A percentile compares a stretch with the other conserved stretches of the same genome.
Conservation (phyloP, 2,797 vertebrate species). For the Acomys russatus region DNA sequence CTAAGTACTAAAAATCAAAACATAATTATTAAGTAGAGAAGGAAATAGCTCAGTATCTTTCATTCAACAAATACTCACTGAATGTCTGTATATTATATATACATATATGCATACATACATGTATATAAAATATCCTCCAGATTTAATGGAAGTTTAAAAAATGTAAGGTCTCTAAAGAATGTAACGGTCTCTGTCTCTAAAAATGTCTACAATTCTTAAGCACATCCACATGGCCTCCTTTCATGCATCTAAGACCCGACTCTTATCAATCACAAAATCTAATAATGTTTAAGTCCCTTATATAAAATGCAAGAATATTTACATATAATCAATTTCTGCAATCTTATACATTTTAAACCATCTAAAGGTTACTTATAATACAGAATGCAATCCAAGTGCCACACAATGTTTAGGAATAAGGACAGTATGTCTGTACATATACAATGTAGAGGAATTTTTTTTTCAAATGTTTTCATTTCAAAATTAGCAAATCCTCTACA, state of each 20-base stretch:
- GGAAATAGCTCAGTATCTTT: conserved; percentile 58
- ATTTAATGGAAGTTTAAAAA: conserved; percentile 16
- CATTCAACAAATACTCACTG: conserved; percentile 55
- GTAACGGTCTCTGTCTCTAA: neutral
- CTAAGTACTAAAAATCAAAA: conserved; percentile 91
- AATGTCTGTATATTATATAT: neutral
- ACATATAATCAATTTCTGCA: neutral
- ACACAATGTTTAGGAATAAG: neutral
- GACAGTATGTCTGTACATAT: neutral
- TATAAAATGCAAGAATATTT: neutral
- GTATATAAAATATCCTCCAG: neutral
- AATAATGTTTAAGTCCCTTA: neutral
- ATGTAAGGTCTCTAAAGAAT: neutral
- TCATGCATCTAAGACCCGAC: neutral
- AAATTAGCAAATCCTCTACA: neutral
- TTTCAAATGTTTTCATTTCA: conserved; percentile 19
- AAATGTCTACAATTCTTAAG: conserved; percentile 25
- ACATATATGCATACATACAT: too few relatives aligned
- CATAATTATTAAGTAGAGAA: conserved; percentile 61
- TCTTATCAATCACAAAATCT: neutral
- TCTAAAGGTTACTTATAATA: conserved; percentile 3
- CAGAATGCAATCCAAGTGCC: neutral
- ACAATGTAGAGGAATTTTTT: neutral
- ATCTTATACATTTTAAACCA: neutral
- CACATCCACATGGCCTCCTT: neutral